Conservation (phyloP, 2,888 invertebrate genomes). For the Bhutanitis thaidina region DNA sequence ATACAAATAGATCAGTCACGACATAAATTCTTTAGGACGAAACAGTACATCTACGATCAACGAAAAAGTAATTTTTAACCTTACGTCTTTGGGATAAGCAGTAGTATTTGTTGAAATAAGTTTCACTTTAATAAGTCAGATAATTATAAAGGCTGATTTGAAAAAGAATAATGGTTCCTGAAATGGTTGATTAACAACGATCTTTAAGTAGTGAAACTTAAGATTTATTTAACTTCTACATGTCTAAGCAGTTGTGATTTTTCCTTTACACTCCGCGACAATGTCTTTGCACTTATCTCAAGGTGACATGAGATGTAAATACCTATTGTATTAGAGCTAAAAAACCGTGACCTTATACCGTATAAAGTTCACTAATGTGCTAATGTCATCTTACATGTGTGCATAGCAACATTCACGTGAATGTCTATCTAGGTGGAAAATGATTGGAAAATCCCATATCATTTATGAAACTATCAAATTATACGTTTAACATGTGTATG, state of each 20-base stretch:
- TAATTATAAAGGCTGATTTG: neutral
- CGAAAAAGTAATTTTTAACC: slow-evolving; percentile 22
- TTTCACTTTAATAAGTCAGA: slow-evolving; percentile 8
- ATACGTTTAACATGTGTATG: neutral
- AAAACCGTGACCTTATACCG: slow-evolving; percentile 72
- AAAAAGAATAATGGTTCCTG: slow-evolving; percentile 32
- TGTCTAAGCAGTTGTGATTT: slow-evolving; percentile 29
- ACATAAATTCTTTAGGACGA: slow-evolving; percentile 30
- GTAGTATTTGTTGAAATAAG: neutral
- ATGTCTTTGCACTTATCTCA: slow-evolving; percentile 68
- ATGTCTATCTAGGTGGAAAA: slow-evolving; percentile 35
- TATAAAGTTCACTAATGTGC: slow-evolving; percentile 72
- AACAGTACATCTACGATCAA: slow-evolving; percentile 26
- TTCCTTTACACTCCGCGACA: slow-evolving; percentile 36
- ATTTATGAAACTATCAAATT: slow-evolving; percentile 18
- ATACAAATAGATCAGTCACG: slow-evolving; percentile 75
- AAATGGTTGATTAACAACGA: slow-evolving; percentile 34
- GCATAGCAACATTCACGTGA: slow-evolving; percentile 14
- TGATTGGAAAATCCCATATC: slow-evolving; percentile 34
- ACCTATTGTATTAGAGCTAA: slow-evolving; percentile 73
- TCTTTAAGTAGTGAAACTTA: slow-evolving; percentile 34
- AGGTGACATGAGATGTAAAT: slow-evolving; percentile 76
- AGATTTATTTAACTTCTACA: slow-evolving; percentile 35
- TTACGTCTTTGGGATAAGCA: neutral
- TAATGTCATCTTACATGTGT: slow-evolving; percentile 43